These are phyloP conservation scores for Limnephilus auricula DNA, from an alignment of 2,888 invertebrate genomes.

Conservation along the genomic window DNA sequence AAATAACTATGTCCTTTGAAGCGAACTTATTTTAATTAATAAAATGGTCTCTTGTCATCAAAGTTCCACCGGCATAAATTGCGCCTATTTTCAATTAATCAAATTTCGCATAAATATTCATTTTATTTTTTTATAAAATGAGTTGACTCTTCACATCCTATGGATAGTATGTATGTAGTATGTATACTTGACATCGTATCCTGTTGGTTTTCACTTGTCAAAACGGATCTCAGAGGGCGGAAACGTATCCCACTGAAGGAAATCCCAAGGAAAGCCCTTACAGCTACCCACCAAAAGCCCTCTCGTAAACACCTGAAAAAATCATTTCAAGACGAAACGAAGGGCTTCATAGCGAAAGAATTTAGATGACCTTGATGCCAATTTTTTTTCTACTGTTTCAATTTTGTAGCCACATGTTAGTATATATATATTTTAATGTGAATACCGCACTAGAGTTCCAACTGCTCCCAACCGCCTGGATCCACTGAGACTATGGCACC, in stretches of 20 bases:
- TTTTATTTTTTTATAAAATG: too few species aligned
- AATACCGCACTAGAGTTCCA: too few species aligned
- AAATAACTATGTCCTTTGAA: neutral
- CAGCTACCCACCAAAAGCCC: neutral
- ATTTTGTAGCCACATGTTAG: neutral
- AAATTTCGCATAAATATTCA: too few species aligned
- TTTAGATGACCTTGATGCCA: neutral
- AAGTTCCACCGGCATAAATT: neutral
- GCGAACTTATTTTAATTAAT: neutral
- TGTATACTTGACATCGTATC: neutral
- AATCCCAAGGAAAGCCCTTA: neutral
- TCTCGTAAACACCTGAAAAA: neutral
- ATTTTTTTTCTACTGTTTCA: neutral
- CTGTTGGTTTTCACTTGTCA: conserved; percentile 10
- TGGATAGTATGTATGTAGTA: too few species aligned
- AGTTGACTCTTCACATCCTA: too few species aligned
- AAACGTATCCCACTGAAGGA: neutral
- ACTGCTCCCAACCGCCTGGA: too few species aligned
- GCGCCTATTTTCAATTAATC: neutral
- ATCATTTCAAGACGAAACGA: neutral
- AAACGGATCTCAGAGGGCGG: neutral
- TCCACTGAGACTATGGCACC: too few species aligned
- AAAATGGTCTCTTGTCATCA: neutral
- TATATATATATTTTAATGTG: too few species aligned
- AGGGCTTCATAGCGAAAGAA: neutral